phyloP scores from a whole-genome alignment of 2,797 vertebrate species.

The Liparis tanakae region DNA sequence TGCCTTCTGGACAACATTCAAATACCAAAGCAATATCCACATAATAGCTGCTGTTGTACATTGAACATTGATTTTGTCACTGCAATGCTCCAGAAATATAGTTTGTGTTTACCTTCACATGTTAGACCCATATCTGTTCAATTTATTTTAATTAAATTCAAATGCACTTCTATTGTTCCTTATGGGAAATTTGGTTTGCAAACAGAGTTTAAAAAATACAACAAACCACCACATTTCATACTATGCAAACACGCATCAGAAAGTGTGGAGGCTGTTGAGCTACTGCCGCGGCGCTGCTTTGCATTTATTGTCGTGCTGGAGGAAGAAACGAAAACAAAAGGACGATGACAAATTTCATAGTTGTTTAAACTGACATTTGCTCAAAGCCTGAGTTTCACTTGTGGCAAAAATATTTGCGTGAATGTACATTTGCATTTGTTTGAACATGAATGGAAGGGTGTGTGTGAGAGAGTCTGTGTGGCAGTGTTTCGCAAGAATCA shows the following conservation, averaged over 20 bases:
- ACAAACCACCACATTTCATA: constrained; percentile 52
- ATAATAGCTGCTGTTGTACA: background rate
- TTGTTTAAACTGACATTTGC: constrained; percentile 38
- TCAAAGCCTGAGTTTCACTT: constrained; percentile 39
- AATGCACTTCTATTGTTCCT: constrained; percentile 46
- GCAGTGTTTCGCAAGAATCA: constrained; percentile 42
- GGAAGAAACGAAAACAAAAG: constrained; percentile 26
- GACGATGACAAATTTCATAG: constrained; percentile 25
- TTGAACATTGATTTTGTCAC: background rate
- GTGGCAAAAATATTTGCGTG: constrained; percentile 58
- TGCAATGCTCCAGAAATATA: background rate
- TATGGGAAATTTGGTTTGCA: constrained; percentile 61
- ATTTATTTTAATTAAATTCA: constrained; percentile 71
- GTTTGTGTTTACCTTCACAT: background rate
- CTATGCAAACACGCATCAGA: constrained; percentile 63
- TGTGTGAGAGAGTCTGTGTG: constrained; percentile 13
- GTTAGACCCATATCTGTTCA: constrained; percentile 19
- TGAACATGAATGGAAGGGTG: constrained; percentile 38
- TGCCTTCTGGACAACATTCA: background rate
- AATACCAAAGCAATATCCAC: background rate
- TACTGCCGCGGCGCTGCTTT: constrained; percentile 45
- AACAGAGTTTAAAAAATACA: constrained; percentile 46
- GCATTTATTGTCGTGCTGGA: constrained; percentile 50
- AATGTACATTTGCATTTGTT: constrained; percentile 67
- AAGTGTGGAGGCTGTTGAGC: constrained; percentile 30